Conservation (phyloP, 2,888 invertebrate genomes). For the Sphaerophoria taeniata region DNA sequence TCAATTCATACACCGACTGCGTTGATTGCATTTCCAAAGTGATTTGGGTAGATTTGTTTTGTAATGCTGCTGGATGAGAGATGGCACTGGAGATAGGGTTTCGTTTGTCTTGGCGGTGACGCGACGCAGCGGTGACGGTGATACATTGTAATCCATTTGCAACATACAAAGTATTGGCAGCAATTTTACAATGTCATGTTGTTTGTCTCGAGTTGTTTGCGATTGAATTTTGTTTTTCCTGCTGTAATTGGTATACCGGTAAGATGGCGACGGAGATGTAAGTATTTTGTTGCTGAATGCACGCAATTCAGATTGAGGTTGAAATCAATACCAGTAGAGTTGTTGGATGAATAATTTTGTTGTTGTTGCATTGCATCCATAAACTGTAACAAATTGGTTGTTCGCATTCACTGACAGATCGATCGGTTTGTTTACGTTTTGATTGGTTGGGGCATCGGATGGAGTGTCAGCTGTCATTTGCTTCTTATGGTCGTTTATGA, state of each 20-base stretch:
- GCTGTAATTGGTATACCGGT: conserved; percentile 41
- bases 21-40: conserved; percentile 23
- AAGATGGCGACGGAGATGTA: conserved; percentile 13
- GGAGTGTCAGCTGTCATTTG: conserved; percentile 41
- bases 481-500: conserved; percentile 15
- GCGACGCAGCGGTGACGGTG: not conserved
- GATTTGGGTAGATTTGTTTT: conserved; percentile 14
- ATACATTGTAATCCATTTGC: conserved; percentile 35
- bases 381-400: conserved; percentile 60
- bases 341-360: conserved; percentile 12
- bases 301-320: conserved; percentile 56
- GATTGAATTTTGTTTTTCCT: conserved; percentile 58
- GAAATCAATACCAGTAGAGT: conserved; percentile 49
- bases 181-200: conserved; percentile 65
- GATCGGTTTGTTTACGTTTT: conserved; percentile 10
- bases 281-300: conserved; percentile 44
- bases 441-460: conserved; percentile 19
- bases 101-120: conserved; percentile 43
- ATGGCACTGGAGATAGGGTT: conserved; percentile 34
- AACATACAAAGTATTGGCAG: conserved; percentile 22
- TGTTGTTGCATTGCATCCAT: conserved; percentile 7
- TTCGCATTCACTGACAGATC: conserved; percentile 45
- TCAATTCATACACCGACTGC: not conserved
- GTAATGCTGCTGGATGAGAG: conserved; percentile 17
- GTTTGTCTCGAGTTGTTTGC: conserved; percentile 42